Evolutionary conservation across 92 coral and sea anemone species (phyloP), one percentile per base, ranked within the genome.

Genomic region (Micromussa lordhowensis): DNA sequence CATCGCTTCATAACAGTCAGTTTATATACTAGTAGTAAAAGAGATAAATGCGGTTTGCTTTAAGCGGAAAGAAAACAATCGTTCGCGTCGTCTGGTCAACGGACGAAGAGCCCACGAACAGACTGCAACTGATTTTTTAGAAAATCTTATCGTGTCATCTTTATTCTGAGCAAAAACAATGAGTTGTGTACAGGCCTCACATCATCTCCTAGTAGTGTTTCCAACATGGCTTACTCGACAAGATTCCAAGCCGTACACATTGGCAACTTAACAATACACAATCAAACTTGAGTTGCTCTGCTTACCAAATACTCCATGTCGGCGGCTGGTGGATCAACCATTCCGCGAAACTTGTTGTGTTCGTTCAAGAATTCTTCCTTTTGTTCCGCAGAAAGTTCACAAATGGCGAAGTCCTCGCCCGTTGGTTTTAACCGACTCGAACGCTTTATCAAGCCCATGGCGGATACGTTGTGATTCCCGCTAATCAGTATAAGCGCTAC

Each of bases 251-350:
- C 69, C 30, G 1, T 1, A 5, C 76, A 34, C 24, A 44, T 44
- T 44, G 51, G 51, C 76, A 34, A 18, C 44, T 32, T 31, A 44
- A 13, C 51, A 44, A 44, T 44, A 17, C 76, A 16, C 11, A 71
- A 32, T 31, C 5, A 71, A 30, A 71, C 26, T 2, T 19, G 49
- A 35, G 4, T 19, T 69, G 34, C n/a, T 3, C 9, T 54, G 21
- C 80, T 87, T 69, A 93, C 95, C 93, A 91, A 55, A 74, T 90
- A 93, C 71, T 93, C 92, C 93, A 93, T 93, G 75, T 93, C 91
- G 26, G 95, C 95, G 7, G 95, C 95, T 9, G 83, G 70, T 6
- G 95, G 95, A 32, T 53, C n/a, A 38, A 93, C 95, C 68, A 73
- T 77, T 44, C 92, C 90, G 2, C 95, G 89, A 40, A 66, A 84